Conservation (phyloP, 2,797 vertebrate species). For the Syndactyla subalaris region DNA sequence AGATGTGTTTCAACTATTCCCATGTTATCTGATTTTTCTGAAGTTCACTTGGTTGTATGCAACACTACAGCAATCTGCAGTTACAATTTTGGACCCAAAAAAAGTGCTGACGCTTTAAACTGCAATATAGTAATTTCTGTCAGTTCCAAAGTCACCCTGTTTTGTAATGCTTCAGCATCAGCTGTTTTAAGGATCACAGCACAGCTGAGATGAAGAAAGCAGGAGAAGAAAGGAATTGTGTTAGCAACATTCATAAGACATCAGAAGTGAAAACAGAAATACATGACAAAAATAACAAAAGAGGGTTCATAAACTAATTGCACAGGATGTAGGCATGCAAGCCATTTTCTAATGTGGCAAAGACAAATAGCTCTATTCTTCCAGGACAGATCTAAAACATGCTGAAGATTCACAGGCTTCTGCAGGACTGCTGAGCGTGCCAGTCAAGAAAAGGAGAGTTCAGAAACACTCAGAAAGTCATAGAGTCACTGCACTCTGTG, state of each 20-base stretch:
- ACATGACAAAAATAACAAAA: conserved; percentile 68
- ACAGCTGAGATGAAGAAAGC: conserved; percentile 42
- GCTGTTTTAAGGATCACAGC: conserved; percentile 32
- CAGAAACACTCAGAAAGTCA: neutral
- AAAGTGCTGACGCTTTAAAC: neutral
- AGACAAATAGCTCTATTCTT: conserved; percentile 63
- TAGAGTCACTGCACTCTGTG: neutral
- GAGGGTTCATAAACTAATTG: conserved; percentile 53
- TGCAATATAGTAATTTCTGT: neutral
- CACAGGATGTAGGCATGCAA: conserved; percentile 63
- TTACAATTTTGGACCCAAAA: neutral
- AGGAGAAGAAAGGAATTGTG: conserved; percentile 37
- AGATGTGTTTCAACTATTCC: neutral
- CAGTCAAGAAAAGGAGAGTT: neutral
- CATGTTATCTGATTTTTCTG: neutral
- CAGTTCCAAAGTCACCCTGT: neutral
- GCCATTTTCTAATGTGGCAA: conserved; percentile 57
- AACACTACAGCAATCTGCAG: neutral
- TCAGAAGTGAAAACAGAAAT: conserved; percentile 64
- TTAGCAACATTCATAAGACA: conserved; percentile 53
- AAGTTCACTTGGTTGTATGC: neutral
- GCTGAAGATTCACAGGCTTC: conserved; percentile 52
- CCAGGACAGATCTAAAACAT: conserved; percentile 35
- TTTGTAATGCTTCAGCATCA: conserved; percentile 35
- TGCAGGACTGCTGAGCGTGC: neutral